Evolutionary conservation across 2,888 invertebrate species (phyloP), one percentile per base, ranked within the genome.

Genomic region (Eumerus sabulonum): DNA sequence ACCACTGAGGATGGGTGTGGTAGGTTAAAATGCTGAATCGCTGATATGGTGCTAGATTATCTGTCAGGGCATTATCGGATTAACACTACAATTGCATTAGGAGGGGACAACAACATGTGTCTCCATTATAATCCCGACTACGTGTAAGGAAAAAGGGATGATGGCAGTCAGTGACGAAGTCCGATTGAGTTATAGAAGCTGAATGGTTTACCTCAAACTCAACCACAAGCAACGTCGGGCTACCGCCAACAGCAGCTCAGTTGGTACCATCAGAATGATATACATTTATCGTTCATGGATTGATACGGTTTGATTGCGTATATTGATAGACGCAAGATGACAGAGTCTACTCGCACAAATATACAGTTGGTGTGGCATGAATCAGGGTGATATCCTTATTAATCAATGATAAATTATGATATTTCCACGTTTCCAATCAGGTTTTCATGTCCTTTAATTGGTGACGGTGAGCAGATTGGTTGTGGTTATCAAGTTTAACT

Each of bases 1-100:
- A 27, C 27, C 7, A 27, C 27, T 27, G 2, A 27, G 27, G 3
- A 4, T 27, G 27, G 27, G 27, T 47, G 45, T 62, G 48, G 50
- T 12, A 12, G 38, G 45, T 44, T 38, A 48, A 62, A 62, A 56
- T 35, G 62, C 74, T 68, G 67, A 74, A 35, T 68, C 62, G 17
- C 38, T 47, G 51, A 76, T 76, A 50, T 35, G 51, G 9, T 18
- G 16, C 9, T 40, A 48, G 56, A 68, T 74, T 67, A 63, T 76
- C 56, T 27, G 17, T 51, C 17, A 56, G 19, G 35, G 50, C 67
- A 73, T 67, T 56, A 56, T 38, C 17, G 12, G 27, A 56, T 74
- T 50, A 60, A 60, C 59, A 73, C 48, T 19, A 56, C 51, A 50
- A 63, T 62, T 44, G 42, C 40, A 53, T 54, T 44, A 38, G 35